These are phyloP conservation scores for Dryadula phaetusa DNA, from an alignment of 2,888 invertebrate species.

Conservation along the genomic window DNA sequence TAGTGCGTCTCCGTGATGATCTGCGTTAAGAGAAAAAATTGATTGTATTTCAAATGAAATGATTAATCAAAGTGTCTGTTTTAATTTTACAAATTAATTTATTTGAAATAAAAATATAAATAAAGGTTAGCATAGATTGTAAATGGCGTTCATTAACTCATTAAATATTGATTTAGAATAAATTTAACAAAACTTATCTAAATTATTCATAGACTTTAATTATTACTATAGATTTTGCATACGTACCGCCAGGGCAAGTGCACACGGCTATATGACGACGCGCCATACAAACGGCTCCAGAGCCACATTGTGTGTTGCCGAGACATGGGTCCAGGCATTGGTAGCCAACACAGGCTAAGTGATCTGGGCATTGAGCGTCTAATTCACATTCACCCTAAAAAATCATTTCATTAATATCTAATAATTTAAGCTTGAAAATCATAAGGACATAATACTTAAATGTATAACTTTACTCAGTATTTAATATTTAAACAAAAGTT, in stretches of 20 bases:
- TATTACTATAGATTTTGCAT: neutral
- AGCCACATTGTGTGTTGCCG: conserved; percentile 88
- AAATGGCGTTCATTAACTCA: too few species aligned
- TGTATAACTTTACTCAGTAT: too few species aligned
- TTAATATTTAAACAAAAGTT: too few species aligned
- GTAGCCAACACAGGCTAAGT: conserved; percentile 91
- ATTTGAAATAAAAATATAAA: too few species aligned
- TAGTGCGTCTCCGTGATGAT: conserved; percentile 85
- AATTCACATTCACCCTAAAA: conserved; percentile 90
- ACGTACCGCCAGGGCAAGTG: conserved; percentile 88
- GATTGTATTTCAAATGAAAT: too few species aligned
- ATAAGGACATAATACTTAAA: too few species aligned
- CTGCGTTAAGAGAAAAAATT: conserved; percentile 63
- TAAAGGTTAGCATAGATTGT: too few species aligned
- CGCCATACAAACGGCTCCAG: conserved; percentile 90
- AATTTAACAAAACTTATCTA: too few species aligned
- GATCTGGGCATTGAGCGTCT: conserved; percentile 90
- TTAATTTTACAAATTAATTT: too few species aligned
- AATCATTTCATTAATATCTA: neutral
- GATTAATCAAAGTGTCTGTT: too few species aligned
- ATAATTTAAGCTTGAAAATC: too few species aligned
- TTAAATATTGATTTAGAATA: neutral
- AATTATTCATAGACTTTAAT: neutral
- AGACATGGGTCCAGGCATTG: conserved; percentile 90
- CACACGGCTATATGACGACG: conserved; percentile 92